These are phyloP conservation scores for Calypte anna DNA, from an alignment of 2,113 vertebrate genomes.

Conservation along the genomic window DNA sequence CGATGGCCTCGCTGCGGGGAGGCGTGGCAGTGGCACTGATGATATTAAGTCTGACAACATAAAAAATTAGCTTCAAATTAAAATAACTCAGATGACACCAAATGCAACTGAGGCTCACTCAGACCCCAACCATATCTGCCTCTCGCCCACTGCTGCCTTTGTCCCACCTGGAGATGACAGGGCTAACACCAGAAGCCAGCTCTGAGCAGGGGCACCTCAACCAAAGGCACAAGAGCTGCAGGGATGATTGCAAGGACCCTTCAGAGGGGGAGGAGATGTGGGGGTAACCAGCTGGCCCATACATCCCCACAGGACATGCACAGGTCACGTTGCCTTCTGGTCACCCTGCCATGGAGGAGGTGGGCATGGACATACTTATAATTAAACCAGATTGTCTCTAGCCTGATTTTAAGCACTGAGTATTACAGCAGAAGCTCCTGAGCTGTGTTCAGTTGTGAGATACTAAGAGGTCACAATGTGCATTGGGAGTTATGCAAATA, in stretches of 20 bases:
- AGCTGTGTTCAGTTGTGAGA: background rate
- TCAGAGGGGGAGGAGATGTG: accelerated
- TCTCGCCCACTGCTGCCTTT: background rate
- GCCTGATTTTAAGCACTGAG: background rate
- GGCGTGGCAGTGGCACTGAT: background rate
- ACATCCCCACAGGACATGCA: accelerated
- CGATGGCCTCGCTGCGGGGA: background rate
- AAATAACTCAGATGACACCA: conserved; percentile 6
- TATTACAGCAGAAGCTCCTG: background rate
- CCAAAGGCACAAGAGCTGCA: background rate
- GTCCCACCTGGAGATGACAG: accelerated
- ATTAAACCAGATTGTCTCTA: background rate
- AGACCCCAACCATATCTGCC: background rate
- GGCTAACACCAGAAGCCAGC: accelerated
- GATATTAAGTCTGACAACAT: conserved; percentile 41
- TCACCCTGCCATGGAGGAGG: accelerated
- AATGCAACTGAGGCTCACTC: background rate
- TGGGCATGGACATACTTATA: accelerated
- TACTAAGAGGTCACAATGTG: background rate
- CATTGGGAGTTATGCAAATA: background rate
- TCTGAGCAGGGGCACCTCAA: accelerated
- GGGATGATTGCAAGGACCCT: background rate
- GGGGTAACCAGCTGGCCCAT: accelerated
- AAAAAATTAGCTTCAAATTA: conserved; percentile 42
- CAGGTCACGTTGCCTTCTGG: accelerated